Base-by-base conservation (phyloP, 2,888 invertebrate species). In the Cylloceria caligata region DNA sequence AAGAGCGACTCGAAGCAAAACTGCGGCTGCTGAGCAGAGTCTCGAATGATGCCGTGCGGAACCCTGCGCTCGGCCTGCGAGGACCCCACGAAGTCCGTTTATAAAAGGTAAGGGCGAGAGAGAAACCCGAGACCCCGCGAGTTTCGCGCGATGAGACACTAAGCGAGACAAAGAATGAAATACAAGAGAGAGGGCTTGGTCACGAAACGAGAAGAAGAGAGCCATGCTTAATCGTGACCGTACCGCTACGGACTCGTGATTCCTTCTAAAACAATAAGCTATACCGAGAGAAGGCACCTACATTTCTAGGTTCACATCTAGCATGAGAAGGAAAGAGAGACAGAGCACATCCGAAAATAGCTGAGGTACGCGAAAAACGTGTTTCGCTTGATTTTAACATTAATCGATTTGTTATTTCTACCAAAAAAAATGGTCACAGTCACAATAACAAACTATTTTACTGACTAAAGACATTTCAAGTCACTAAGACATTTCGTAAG, bases 241-340 rank as follows among this genome's bases (percentile, higher is more conserved):
- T 83, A 76, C 83, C 81, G 80, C 84, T 75, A 80, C 83, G 83
- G 78, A 84, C 84, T 86, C 86, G 86, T 84, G 86, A 86, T 86
- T 86, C 85, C 75, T 83, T 87, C 85, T 85, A 86, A 87, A 86
- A 87, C 87, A 87, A 86, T 87, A 87, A 86, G 84, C 84, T 80
- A 87, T 84, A 86, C 82, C 72, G 62, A 34, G 69, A 74, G 78
- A 78, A 57, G 30, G 45, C 60, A 60, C 36, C 36, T 55, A 16
- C 55, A 64, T 62, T 39, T 65, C 49, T 79, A 68, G 36, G 79
- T 76, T 79, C 79, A 67, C 79, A 60, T 52, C 36, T 57, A 30
- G 67, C 62, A 13, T 55, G 49, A 69, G 67, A 55, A 67, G 79
- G 79, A 75, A 74, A 72, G 67, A 80, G 68, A 34, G 69, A 74